phyloP scores from a whole-genome alignment of 2,888 invertebrate genomes.

The Zele albiditarsus region DNA sequence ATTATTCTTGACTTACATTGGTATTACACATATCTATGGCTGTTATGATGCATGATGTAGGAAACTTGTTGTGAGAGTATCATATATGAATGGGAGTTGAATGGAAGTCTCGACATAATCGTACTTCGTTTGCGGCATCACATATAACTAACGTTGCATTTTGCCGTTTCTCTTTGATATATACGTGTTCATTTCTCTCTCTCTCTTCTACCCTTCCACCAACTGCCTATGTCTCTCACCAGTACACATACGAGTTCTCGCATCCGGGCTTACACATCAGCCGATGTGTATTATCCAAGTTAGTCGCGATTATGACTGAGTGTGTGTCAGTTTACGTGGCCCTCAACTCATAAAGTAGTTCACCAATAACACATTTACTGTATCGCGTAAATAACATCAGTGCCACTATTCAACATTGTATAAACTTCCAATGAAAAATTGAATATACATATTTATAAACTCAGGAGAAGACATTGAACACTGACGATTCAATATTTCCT shows the following conservation, averaged over 20 bases:
- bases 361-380: neutral
- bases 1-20: no score
- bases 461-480: no score
- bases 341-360: conserved; percentile 18
- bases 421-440: neutral
- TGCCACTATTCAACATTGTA: neutral
- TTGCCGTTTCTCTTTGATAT: neutral
- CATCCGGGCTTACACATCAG: neutral
- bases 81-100: neutral
- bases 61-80: neutral
- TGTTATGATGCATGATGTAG: neutral
- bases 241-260: neutral
- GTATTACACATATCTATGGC: neutral
- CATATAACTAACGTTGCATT: neutral
- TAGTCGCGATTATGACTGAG: conserved; percentile 35
- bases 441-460: neutral
- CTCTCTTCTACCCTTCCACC: neutral
- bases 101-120: conserved; percentile 17
- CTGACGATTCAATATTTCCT: no score
- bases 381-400: neutral
- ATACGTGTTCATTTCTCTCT: neutral
- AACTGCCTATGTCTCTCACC: neutral
- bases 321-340: neutral
- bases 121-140: conserved; percentile 17
- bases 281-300: conserved; percentile 26